A percentile compares a stretch with the other conserved stretches of the same genome.
phyloP scores from a whole-genome alignment of 2,113 vertebrate genomes.

The Laticauda colubrina region DNA sequence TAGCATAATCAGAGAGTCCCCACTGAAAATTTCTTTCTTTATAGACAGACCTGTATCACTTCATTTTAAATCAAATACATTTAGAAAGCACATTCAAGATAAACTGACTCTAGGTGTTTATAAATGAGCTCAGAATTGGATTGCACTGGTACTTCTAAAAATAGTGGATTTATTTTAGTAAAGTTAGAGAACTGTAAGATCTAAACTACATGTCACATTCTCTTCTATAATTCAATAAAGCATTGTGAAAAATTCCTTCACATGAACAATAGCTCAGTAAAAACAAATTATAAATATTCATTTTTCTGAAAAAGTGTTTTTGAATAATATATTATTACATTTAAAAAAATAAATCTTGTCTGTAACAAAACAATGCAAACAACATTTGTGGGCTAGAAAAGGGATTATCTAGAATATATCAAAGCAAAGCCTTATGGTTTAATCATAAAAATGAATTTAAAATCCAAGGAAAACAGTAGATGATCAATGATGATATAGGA shows the following conservation, averaged over 20 bases:
- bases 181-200: background rate
- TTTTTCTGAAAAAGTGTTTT: background rate
- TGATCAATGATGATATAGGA: background rate
- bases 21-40: background rate
- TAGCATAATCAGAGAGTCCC: background rate
- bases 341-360: background rate
- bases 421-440: background rate
- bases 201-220: background rate
- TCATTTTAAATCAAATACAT: background rate
- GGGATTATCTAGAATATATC: background rate
- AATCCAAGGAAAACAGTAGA: background rate
- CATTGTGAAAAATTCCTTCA: background rate
- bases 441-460: slow-evolving; percentile 2
- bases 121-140: background rate
- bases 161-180: background rate
- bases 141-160: background rate
- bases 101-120: background rate
- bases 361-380: background rate
- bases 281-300: slow-evolving; percentile 1
- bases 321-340: background rate
- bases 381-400: background rate
- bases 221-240: accelerated
- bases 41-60: background rate
- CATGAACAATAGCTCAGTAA: background rate
- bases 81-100: background rate